Conservation (phyloP, 2,797 vertebrate genomes). For the Balearica regulorum region DNA sequence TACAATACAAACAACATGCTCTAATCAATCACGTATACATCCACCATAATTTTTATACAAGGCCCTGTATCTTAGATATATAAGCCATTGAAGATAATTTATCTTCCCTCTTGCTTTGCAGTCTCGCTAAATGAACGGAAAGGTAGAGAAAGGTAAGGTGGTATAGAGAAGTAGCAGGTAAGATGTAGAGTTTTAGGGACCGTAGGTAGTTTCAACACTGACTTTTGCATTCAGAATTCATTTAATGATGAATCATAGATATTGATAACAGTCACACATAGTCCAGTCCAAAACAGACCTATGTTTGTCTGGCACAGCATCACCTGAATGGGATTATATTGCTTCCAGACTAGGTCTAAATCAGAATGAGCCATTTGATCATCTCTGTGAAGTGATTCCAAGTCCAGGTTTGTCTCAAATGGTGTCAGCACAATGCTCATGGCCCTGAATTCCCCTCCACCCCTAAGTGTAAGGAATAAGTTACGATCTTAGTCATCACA, state of each 20-base stretch:
- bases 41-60: slow-evolving; percentile 25
- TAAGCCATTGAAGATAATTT: not conserved
- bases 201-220: not conserved
- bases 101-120: not conserved
- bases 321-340: too few relatives aligned
- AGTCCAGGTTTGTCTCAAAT: not conserved
- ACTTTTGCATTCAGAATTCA: not conserved
- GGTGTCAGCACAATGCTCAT: not conserved
- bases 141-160: not conserved
- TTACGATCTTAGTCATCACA: not conserved
- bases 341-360: not conserved
- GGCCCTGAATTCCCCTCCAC: not conserved
- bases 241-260: not conserved
- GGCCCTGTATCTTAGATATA: not conserved
- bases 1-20: slow-evolving; percentile 28
- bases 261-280: not conserved
- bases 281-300: not conserved
- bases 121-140: not conserved
- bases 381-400: not conserved
- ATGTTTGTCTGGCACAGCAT: not conserved
- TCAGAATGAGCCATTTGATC: not conserved
- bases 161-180: not conserved
- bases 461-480: not conserved
- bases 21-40: slow-evolving; percentile 44
- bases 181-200: not conserved